Conservation (phyloP, 2,888 invertebrate species). For the Keiferia lycopersicella region DNA sequence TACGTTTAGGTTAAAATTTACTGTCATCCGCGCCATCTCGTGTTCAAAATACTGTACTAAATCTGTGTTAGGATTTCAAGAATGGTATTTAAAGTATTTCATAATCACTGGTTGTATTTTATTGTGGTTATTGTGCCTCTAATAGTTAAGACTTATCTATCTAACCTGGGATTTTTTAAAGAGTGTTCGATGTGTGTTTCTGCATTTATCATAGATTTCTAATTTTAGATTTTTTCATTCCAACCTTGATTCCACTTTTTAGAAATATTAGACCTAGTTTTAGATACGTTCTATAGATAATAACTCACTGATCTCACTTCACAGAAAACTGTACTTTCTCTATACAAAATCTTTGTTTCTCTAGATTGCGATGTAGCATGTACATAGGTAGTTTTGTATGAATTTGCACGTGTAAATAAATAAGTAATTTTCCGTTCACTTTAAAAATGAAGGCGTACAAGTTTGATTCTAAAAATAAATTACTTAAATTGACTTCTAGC, state of each 20-base stretch:
- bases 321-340: conserved; percentile 43
- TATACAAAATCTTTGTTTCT: conserved; percentile 48
- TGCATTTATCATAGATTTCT: conserved; percentile 58
- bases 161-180: conserved; percentile 60
- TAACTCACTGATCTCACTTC: conserved; percentile 62
- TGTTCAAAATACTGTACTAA: conserved; percentile 11
- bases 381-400: conserved; percentile 59
- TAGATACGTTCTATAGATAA: conserved; percentile 57
- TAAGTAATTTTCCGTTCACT: not conserved
- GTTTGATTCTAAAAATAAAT: not conserved
- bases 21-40: conserved; percentile 9
- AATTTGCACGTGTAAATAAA: conserved; percentile 63
- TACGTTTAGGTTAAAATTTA: not conserved
- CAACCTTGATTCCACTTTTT: conserved; percentile 32
- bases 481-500: conserved; percentile 7
- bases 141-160: conserved; percentile 62
- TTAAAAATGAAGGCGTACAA: not conserved
- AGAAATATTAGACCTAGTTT: conserved; percentile 57
- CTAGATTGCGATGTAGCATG: conserved; percentile 74
- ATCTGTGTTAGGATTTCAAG: conserved; percentile 74
- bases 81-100: conserved; percentile 59
- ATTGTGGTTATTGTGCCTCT: conserved; percentile 70
- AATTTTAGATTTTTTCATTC: conserved; percentile 39
- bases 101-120: conserved; percentile 70
- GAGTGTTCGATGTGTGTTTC: conserved; percentile 61